Base-by-base conservation (phyloP, 2,113 vertebrate species). In the Zosterops japonicus region DNA sequence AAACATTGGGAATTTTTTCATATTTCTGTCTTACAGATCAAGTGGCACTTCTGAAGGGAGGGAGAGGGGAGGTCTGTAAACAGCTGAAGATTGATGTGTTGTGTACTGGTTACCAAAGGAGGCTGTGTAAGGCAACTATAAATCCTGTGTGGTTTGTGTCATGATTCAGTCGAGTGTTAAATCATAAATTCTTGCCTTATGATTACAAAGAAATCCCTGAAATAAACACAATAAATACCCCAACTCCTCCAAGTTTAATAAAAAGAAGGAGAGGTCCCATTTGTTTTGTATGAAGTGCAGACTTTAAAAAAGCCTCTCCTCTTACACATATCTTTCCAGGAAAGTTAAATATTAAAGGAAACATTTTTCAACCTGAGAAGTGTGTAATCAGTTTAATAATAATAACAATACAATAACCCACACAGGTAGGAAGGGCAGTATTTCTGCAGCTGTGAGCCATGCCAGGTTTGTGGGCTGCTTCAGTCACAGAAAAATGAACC, bases 1-100 rank as follows among this genome's bases (percentile, higher is more conserved):
- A 29, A 53, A 19, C 24, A 5, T 0, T 4, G 14, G 14, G 8
- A 60, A 20, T 16, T 19, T 52, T 2, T 18, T 33, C 6, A 0
- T 76, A 4, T 82, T 90, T 68, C 16, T 6, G 3, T 39, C 23
- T 63, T 71, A 14, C 33, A 46, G 36, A 14, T 31, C 24, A 74
- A 9, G 35, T 23, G 39, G 8, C 8, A 0, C 28, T 7, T 42
- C 29, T 49, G 56, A 53, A n/a, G 22, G 36, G 23, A 57, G 33
- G 28, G 17, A 70, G 39, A 56, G 24, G 41, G 27, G 36, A 44
- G 31, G 20, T 70, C 64, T n/a, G 59, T 47, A 20, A 70, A 19
- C 33, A 70, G 10, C 7, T 18, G n/a, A 47, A 74, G 14, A 13
- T 29, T 33, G 25, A 12, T 56, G 74, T 56, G 28, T 41, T 53